Evolutionary conservation across 2,113 vertebrate species (phyloP).

Genomic region (Rhinichthys klamathensis): DNA sequence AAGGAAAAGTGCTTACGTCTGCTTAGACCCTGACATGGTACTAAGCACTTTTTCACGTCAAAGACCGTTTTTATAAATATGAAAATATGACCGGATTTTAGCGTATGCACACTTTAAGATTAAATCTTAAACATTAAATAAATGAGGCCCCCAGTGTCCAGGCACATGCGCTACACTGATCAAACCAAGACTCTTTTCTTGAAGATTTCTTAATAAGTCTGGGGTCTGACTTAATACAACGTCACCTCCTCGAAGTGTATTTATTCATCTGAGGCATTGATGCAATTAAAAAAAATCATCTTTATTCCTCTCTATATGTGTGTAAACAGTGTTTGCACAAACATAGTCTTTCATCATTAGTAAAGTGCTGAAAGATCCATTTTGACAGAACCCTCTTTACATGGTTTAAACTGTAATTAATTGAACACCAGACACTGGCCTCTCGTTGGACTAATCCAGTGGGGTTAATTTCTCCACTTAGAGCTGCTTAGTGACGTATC

Average conservation of each 20-base stretch:
- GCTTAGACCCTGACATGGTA: too few species aligned
- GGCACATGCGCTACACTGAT: not conserved
- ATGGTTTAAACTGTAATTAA: slow-evolving; percentile 18
- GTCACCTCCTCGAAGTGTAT: not conserved
- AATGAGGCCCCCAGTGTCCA: not conserved
- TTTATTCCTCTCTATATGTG: not conserved
- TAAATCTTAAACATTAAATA: too few species aligned
- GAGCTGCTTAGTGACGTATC: slow-evolving; percentile 54
- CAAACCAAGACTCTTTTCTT: not conserved
- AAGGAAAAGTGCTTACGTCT: too few species aligned
- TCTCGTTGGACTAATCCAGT: slow-evolving; percentile 34
- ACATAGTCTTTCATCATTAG: not conserved
- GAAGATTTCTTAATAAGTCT: not conserved
- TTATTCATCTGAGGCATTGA: not conserved
- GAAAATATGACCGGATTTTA: too few species aligned
- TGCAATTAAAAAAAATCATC: not conserved
- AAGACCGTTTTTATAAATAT: too few species aligned
- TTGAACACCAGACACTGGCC: slow-evolving; percentile 20
- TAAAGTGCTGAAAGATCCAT: not conserved
- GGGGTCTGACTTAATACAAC: not conserved
- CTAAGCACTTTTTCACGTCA: too few species aligned
- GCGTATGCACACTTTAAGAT: too few species aligned
- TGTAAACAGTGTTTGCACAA: not conserved
- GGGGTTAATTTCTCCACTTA: slow-evolving; percentile 32
- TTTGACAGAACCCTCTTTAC: not conserved